A percentile compares a stretch with the other conserved stretches of the same genome.
phyloP scores from a whole-genome alignment of 35 echinoderm and acorn worm genomes.

The Chiridota heheva region DNA sequence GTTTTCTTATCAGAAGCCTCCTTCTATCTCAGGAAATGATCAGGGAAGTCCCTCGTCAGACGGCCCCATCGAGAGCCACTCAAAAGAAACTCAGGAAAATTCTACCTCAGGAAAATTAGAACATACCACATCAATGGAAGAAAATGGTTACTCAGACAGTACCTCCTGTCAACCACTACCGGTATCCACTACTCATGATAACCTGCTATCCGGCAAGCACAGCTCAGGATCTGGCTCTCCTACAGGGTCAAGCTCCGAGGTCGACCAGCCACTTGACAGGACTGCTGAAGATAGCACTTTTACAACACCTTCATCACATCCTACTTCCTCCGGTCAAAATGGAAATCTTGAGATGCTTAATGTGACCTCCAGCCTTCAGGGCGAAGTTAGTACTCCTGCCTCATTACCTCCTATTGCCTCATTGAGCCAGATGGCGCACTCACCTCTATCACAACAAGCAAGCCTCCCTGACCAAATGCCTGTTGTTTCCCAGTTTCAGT shows the following conservation, averaged over 20 bases:
- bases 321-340: too few species aligned
- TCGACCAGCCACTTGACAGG: too few species aligned
- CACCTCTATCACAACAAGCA: conserved; percentile 27
- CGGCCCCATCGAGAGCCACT: conserved; percentile 24
- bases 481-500: conserved; percentile 32
- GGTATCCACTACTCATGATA: conserved; percentile 3
- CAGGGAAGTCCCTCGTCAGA: too few species aligned
- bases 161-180: conserved; percentile 20
- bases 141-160: conserved; percentile 44
- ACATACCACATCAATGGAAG: conserved; percentile 3
- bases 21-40: too few species aligned
- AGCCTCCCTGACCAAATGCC: conserved; percentile 21
- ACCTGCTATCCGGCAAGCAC: not conserved
- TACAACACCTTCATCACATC: too few species aligned
- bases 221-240: conserved; percentile 24
- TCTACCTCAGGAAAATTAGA: conserved; percentile 44
- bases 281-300: too few species aligned
- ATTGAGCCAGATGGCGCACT: conserved; percentile 60
- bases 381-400: conserved; percentile 26
- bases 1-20: conserved; percentile 37
- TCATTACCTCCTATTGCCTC: conserved; percentile 51
- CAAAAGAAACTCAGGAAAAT: conserved; percentile 44
- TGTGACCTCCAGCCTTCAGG: conserved; percentile 1
- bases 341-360: not conserved
- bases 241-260: too few species aligned